Evolutionary conservation across 2,113 vertebrate species (phyloP), one percentile per base, ranked within the genome.

Genomic region (Lepidothrix coronata): DNA sequence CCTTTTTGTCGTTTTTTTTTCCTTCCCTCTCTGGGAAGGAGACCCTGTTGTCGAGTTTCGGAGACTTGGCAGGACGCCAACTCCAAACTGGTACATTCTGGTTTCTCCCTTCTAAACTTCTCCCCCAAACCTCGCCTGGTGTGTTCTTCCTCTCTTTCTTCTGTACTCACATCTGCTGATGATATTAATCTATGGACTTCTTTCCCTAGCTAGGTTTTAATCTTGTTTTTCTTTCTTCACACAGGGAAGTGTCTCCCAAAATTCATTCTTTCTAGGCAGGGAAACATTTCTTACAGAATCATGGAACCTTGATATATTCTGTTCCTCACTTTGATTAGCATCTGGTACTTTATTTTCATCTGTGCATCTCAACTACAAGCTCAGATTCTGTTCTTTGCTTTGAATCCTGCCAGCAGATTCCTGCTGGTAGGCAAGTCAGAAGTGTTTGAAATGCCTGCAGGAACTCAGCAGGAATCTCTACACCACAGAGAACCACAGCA

Each of bases 291-390:
- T 44, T 37, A 44, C 48, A 30, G 37, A 63, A 39, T 63, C 12
- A 63, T 19, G 19, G 27, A 41, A 41, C 8, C 65, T 58, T 70
- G 15, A 27, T 28, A n/a, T 18, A 39, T 57, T 77, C 16, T 46
- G 41, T 31, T 86, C 19, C 39, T 88, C 23, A 22, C 41, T 96
- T 95, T 94, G 89, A 97, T 97, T 86, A 81, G 88, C 54, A 65
- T 84, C 92, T 94, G 85, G 85, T 89, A 77, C 79, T 94, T 84
- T 51, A 88, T 77, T 68, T 74, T 55, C 48, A 55, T 12, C 33
- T 49, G 14, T 28, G 12, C 77, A 52, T 73, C 55, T 85, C n/a
- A 30, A 24, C 31, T 73, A 30, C 6, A 39, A 74, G 62, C 31
- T 49, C 61, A n/a, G 14, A 35, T 65, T 51, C 35, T 48, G 22